phyloP scores from a whole-genome alignment of 2,113 vertebrate species.

The Apodemus speciosus region DNA sequence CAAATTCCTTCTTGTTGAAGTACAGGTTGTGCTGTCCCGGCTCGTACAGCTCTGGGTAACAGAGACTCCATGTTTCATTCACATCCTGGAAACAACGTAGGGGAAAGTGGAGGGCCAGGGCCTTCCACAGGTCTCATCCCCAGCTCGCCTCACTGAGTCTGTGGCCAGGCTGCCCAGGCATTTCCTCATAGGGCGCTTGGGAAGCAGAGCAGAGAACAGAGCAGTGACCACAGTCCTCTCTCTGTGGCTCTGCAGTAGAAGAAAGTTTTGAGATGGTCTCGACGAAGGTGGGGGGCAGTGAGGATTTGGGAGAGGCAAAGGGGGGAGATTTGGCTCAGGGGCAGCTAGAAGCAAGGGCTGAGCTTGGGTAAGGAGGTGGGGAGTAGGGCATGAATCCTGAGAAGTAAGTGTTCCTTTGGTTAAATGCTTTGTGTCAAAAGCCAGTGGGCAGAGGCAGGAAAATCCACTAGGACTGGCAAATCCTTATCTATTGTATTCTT shows the following conservation, averaged over 20 bases:
- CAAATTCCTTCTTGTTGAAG: slow-evolving; percentile 92
- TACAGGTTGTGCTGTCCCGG: slow-evolving; percentile 93
- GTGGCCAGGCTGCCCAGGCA: slow-evolving; percentile 6
- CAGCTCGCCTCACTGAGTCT: background rate
- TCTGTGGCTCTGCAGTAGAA: background rate
- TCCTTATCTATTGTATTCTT: slow-evolving; percentile 29
- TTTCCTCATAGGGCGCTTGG: slow-evolving; percentile 37
- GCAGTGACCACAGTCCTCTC: slow-evolving; percentile 24
- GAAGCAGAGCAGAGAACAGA: slow-evolving; percentile 33
- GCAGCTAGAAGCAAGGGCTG: background rate
- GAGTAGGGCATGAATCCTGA: background rate
- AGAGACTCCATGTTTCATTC: slow-evolving; percentile 93
- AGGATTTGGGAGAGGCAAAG: background rate
- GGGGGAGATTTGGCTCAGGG: background rate
- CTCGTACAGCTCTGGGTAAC: slow-evolving; percentile 92
- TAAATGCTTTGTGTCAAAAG: slow-evolving; percentile 55
- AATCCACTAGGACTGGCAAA: background rate
- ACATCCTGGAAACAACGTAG: slow-evolving; percentile 89
- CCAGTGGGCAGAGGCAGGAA: background rate
- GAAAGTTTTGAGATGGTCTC: background rate
- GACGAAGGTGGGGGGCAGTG: background rate
- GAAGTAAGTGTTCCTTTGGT: background rate
- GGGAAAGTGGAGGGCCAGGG: slow-evolving; percentile 39
- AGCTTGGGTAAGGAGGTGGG: background rate
- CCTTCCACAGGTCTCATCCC: slow-evolving; percentile 15